phyloP scores from a whole-genome alignment of 1,140 invertebrate genomes.

The Drosophila rhopaloa region DNA sequence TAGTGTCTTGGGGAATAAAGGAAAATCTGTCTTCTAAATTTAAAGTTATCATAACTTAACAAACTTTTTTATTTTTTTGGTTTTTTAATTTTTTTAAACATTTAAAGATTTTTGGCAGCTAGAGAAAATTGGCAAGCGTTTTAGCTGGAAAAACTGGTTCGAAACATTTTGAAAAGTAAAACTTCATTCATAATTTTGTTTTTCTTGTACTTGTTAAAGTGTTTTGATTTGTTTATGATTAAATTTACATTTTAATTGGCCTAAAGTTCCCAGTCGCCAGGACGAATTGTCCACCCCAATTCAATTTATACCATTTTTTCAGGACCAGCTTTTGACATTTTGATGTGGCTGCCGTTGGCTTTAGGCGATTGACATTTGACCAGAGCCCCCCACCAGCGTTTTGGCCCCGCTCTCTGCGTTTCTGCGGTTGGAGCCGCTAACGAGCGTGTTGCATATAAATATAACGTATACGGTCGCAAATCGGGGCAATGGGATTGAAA shows the following conservation, averaged over 20 bases:
- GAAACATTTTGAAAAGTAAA: too few relatives aligned
- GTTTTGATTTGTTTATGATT: too few relatives aligned
- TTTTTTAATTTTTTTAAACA: too few relatives aligned
- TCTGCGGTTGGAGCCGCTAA: conserved; percentile 24
- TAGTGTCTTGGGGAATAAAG: too few relatives aligned
- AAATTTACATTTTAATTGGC: conserved; percentile 9
- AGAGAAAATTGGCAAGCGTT: too few relatives aligned
- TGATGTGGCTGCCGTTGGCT: conserved; percentile 43
- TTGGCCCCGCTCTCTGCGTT: conserved; percentile 31
- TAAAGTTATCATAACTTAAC: too few relatives aligned
- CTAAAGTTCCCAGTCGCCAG: background rate
- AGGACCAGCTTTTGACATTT: conserved; percentile 34
- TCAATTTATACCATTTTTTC: conserved; percentile 6
- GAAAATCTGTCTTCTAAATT: too few relatives aligned
- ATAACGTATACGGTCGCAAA: conserved; percentile 3
- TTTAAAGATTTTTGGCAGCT: too few relatives aligned
- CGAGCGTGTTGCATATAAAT: conserved; percentile 46
- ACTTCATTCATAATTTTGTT: too few relatives aligned
- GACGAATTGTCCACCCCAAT: conserved; percentile 39
- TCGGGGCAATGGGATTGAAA: conserved; percentile 3
- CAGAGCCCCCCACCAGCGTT: conserved; percentile 11
- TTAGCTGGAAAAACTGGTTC: too few relatives aligned
- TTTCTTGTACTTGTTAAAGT: too few relatives aligned
- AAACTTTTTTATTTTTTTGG: too few relatives aligned
- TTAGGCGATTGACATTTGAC: conserved; percentile 49